Evolutionary conservation across 2,797 vertebrate genomes (phyloP), one percentile per base, ranked within the genome.

Genomic region (Acanthurus lineatus): DNA sequence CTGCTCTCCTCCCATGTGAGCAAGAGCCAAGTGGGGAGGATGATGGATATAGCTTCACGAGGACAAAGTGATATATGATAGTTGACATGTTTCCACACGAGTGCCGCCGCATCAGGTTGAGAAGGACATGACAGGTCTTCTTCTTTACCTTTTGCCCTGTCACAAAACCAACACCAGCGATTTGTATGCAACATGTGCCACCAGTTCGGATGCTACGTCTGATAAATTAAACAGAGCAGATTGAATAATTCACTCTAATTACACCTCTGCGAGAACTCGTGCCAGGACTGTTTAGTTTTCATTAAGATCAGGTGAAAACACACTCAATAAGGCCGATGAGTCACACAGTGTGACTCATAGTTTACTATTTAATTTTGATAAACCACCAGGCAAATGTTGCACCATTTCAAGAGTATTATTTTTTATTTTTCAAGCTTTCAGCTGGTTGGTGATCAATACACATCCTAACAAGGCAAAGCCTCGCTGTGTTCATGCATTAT

Each of bases 1-100:
- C 79, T 68, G 70, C 78, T 89, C 81, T 77, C 69, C 70, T 86
- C 88, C 89, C 86, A 87, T 90, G 85, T 86, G 87, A 89, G 84
- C 75, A 25, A 63, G 81, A 90, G 86, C 89, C 89, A 89, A 89
- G 82, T 82, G 79, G 73, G 73, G 79, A 86, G 87, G 80, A 89
- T 89, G 90, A 92, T 91, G 92, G 90, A 92, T 89, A 81, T 15
- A 71, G 85, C 84, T 90, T 74, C 65, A 81, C 8, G 64, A 90
- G 84, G 77, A 90, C 86, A 85, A 71, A 32, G 81, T 22, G 47
- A 78, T 80, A 81, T 79, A 86, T 47, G 47, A 89, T 86, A 87
- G 83, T 88, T 90, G 90, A 90, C 92, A 85, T 84, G 83, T 88
- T 92, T 91, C 89, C 85, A 73, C 91, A 77, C 65, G 83, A 92